A percentile compares a stretch with the other conserved stretches of the same genome.
phyloP scores from a whole-genome alignment of 2,888 invertebrate genomes.

The Agrochola lychnidis region DNA sequence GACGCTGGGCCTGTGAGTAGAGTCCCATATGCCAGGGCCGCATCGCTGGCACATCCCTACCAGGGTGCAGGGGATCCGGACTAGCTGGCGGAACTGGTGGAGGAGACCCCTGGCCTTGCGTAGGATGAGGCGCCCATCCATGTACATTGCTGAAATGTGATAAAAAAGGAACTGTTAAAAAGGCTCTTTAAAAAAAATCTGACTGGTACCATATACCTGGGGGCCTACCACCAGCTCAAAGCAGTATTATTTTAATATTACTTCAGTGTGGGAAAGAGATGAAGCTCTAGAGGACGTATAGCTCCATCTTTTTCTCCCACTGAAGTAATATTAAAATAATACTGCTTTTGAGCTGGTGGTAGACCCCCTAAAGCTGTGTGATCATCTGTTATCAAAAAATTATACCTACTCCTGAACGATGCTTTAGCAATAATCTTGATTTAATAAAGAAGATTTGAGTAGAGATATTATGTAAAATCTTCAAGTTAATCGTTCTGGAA shows the following conservation, averaged over 20 bases:
- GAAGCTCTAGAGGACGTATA: no score
- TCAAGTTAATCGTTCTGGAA: not conserved
- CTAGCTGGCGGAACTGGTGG: constrained; percentile 96
- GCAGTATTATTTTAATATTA: no score
- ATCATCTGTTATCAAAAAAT: not conserved
- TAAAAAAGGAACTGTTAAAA: not conserved
- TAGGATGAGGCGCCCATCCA: constrained; percentile 97
- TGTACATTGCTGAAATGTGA: constrained; percentile 95
- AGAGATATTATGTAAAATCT: not conserved
- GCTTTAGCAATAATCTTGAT: not conserved
- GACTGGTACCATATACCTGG: not conserved
- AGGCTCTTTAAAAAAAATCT: not conserved
- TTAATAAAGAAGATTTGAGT: no score
- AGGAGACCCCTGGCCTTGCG: constrained; percentile 97
- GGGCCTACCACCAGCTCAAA: no score
- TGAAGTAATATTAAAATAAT: no score
- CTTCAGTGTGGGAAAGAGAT: no score
- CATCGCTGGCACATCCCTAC: constrained; percentile 96
- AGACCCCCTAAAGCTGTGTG: no score
- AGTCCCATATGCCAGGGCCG: constrained; percentile 98
- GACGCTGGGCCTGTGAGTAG: constrained; percentile 96
- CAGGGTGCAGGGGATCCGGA: constrained; percentile 96
- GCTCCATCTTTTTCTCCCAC: no score
- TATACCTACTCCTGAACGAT: not conserved
- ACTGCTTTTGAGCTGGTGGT: no score